These are phyloP conservation scores for Hephaestus fuliginosus DNA, from an alignment of 2,797 vertebrate genomes.

Conservation along the genomic window DNA sequence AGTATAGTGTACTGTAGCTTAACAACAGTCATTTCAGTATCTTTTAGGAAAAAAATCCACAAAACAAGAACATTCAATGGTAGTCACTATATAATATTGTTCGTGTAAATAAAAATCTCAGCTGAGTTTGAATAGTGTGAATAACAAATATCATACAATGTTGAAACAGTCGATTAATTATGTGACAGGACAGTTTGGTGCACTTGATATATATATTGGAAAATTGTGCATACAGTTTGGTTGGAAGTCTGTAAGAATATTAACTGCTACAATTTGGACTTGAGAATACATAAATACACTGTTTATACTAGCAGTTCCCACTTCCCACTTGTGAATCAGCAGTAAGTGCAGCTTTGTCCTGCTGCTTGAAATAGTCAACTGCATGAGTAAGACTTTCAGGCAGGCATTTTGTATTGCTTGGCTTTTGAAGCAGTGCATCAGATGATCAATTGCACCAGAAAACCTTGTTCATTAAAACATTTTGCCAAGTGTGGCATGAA, in stretches of 20 bases:
- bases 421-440: constrained; percentile 43
- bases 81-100: constrained; percentile 34
- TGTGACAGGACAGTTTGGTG: constrained; percentile 29
- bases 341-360: constrained; percentile 56
- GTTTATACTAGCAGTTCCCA: constrained; percentile 38
- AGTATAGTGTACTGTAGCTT: constrained; percentile 33
- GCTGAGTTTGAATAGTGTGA: constrained; percentile 14
- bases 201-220: constrained; percentile 36
- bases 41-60: constrained; percentile 37
- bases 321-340: constrained; percentile 57
- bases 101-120: constrained; percentile 20
- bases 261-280: constrained; percentile 37
- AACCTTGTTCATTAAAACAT: constrained; percentile 39
- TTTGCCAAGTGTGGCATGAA: constrained; percentile 21
- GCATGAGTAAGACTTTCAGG: constrained; percentile 59
- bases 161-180: constrained; percentile 27
- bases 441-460: constrained; percentile 52
- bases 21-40: constrained; percentile 38
- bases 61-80: constrained; percentile 28
- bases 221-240: constrained; percentile 42
- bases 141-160: constrained; percentile 16
- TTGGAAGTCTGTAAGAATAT: constrained; percentile 35
- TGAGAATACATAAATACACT: constrained; percentile 38
- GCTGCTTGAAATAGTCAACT: constrained; percentile 62
- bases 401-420: constrained; percentile 53